These are phyloP conservation scores for Sphinx pinastri DNA, from an alignment of 2,888 invertebrate species.

Conservation along the genomic window DNA sequence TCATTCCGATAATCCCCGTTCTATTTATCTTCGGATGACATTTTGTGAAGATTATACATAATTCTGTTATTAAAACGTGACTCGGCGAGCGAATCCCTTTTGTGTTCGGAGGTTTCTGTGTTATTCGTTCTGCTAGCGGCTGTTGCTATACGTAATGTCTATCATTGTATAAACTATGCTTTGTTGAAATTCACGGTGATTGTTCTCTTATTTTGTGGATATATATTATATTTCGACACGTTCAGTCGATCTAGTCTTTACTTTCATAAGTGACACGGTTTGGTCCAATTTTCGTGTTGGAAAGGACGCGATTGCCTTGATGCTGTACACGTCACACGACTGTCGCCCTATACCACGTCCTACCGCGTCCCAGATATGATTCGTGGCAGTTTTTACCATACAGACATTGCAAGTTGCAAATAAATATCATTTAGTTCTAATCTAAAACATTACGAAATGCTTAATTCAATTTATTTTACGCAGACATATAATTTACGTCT, in stretches of 20 bases:
- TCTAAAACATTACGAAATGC: not conserved
- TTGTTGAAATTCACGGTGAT: not conserved
- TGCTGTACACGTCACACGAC: conserved; percentile 5
- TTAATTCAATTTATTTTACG: not conserved
- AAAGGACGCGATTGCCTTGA: conserved; percentile 22
- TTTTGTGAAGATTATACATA: conserved; percentile 46
- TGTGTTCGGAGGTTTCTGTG: conserved; percentile 49
- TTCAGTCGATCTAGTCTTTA: not conserved
- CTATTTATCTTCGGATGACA: conserved; percentile 42
- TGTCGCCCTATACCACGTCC: conserved; percentile 21
- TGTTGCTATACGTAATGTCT: not conserved
- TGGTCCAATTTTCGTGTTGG: not conserved
- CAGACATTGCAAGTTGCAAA: not conserved
- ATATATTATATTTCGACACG: too few relatives aligned
- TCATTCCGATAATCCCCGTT: conserved; percentile 30
- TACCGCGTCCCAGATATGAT: conserved; percentile 15
- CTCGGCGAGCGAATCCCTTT: conserved; percentile 46
- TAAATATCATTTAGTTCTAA: not conserved
- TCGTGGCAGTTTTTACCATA: conserved; percentile 1
- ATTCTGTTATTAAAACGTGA: conserved; percentile 58
- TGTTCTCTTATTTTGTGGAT: not conserved
- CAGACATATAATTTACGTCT: conserved; percentile 5
- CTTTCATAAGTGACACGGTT: conserved; percentile 17
- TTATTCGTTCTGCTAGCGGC: conserved; percentile 32
- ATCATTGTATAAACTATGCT: not conserved